Base-by-base conservation (phyloP, 2,113 vertebrate species). In the Morone saxatilis region DNA sequence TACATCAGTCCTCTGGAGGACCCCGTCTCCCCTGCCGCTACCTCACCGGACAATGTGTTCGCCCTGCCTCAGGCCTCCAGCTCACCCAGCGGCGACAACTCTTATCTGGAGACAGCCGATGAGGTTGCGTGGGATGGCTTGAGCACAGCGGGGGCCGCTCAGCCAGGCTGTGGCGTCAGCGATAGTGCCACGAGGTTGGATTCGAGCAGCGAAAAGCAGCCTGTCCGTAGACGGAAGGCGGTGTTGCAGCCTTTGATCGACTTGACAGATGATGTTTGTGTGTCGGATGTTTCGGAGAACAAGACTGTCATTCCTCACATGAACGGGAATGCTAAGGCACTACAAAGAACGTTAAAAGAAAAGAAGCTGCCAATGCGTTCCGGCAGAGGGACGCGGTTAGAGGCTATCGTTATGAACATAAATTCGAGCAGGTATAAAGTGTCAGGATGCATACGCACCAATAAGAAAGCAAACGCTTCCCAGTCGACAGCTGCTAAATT, bases 321-420 rank as follows among this genome's bases (percentile, higher is more conserved):
- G 12, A 94, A 95, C 1, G 89, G 91, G 6, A 87, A 82, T 8
- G 69, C 82, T 4, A 81, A 75, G 40, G 16, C 56, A 36, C 80
- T 86, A 59, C 89, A 93, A 38, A 91, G 72, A 47, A 90, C 50
- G 14, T 61, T 92, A 43, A 87, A 80, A 51, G 90, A 80, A 78
- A 95, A 89, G 51, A 92, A 91, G 41, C 93, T 95, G 70, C 95
- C 96, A 0, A 3, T 83, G 13, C 95, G 95, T 3, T 81, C 87
- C 2, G 84, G 93, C 16, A 90, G 95, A 85, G 95, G 94, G 53
- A 92, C 86, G 19, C 92, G 91, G 12, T 88, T 96, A 60, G 94
- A 94, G 66, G 88, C 95, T 20, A 94, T 96, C 40, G 94, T 95
- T 56, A 94, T 96, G 91, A 94, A 95, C 87, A 94, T 96, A 19